These are phyloP conservation scores for Caenorhabditis wallacei DNA, from an alignment of 2,888 invertebrate genomes.

Conservation along the genomic window DNA sequence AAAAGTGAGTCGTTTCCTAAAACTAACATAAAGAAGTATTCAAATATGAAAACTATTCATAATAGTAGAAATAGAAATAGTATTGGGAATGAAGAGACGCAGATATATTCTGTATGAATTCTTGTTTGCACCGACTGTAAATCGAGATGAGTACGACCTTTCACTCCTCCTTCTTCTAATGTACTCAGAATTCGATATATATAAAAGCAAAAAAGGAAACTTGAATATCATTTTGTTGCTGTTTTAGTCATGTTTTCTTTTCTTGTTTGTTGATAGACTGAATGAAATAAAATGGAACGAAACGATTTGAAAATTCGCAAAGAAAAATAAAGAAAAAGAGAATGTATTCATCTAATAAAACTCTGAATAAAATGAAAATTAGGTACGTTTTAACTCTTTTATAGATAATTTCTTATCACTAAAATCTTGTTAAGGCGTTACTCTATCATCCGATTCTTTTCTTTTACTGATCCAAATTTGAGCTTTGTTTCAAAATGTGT, in stretches of 20 bases:
- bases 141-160: slow-evolving; percentile 11
- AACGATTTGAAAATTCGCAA: neutral
- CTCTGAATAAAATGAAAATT: slow-evolving; percentile 17
- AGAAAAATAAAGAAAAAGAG: neutral
- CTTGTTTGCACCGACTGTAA: slow-evolving; percentile 52
- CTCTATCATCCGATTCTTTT: neutral
- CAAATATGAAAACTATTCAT: slow-evolving; percentile 31
- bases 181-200: too few relatives aligned
- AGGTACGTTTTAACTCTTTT: slow-evolving; percentile 5
- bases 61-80: slow-evolving; percentile 35
- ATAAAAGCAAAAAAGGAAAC: slow-evolving; percentile 21
- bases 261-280: neutral
- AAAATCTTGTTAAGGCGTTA: slow-evolving; percentile 19
- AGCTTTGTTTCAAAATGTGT: neutral
- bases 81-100: slow-evolving; percentile 9
- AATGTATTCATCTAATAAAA: slow-evolving; percentile 1
- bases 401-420: slow-evolving; percentile 14
- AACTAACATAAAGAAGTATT: slow-evolving; percentile 25
- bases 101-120: slow-evolving; percentile 5
- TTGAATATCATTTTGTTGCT: slow-evolving; percentile 15
- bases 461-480: slow-evolving; percentile 3
- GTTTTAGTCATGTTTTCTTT: slow-evolving; percentile 3
- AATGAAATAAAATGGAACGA: slow-evolving; percentile 3
- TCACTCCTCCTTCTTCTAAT: slow-evolving; percentile 12
- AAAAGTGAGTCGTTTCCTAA: slow-evolving; percentile 21